These are phyloP conservation scores for Cerastoderma edule DNA, from an alignment of 2,888 invertebrate genomes.

Conservation along the genomic window DNA sequence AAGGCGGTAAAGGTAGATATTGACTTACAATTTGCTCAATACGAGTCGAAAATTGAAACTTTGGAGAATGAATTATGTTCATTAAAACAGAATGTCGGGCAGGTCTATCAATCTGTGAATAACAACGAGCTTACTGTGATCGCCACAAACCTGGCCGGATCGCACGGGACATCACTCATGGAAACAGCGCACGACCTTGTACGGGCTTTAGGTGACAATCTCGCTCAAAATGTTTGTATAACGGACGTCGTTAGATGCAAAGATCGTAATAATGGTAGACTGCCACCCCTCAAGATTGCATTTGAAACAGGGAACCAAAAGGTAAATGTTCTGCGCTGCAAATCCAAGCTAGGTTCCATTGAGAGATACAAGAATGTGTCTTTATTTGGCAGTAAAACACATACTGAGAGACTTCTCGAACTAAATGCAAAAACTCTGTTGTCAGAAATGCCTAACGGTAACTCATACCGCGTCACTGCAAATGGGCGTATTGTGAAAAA, in stretches of 20 bases:
- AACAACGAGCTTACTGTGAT: not conserved
- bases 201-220: not conserved
- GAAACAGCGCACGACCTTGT: too few species aligned
- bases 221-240: not conserved
- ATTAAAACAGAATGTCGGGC: not conserved
- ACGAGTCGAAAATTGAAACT: not conserved
- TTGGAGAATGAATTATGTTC: not conserved
- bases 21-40: not conserved
- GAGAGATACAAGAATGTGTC: not conserved
- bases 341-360: constrained; percentile 3
- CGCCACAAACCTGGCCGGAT: not conserved
- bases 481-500: constrained; percentile 28
- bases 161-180: not conserved
- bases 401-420: constrained; percentile 33
- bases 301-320: constrained; percentile 23
- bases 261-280: not conserved
- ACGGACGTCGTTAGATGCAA: not conserved
- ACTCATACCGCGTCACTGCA: constrained; percentile 18
- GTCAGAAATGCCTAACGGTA: constrained; percentile 30
- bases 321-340: constrained; percentile 24
- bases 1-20: not conserved
- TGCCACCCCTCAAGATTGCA: constrained; percentile 27
- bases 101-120: not conserved
- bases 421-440: constrained; percentile 36
- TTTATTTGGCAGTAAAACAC: constrained; percentile 30